Evolutionary conservation across 2,113 vertebrate species (phyloP).

Genomic region (Abramis brama): DNA sequence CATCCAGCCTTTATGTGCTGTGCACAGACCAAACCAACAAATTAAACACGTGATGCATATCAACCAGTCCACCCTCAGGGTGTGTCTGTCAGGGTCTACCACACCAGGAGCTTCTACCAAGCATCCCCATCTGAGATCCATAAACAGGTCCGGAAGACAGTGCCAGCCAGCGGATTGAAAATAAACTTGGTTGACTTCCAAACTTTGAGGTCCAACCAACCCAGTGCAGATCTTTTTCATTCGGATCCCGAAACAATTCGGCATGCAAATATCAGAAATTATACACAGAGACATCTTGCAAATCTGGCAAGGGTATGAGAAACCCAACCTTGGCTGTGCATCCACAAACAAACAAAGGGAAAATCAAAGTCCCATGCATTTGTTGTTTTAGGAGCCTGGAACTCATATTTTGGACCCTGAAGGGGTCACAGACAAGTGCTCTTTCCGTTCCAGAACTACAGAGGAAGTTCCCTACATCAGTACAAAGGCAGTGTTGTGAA

Average conservation of each 20-base stretch:
- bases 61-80: conserved; percentile 43
- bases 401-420: conserved; percentile 22
- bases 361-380: conserved; percentile 3
- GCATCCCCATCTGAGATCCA: conserved; percentile 46
- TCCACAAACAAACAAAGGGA: conserved; percentile 21
- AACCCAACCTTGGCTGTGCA: neutral
- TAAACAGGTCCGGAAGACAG: conserved; percentile 35
- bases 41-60: conserved; percentile 24
- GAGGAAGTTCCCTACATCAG: conserved; percentile 45
- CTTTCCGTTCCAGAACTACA: conserved; percentile 55
- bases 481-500: conserved; percentile 41
- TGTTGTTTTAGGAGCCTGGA: conserved; percentile 35
- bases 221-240: conserved; percentile 25
- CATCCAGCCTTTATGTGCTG: conserved; percentile 42
- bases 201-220: conserved; percentile 9
- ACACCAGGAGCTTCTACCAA: conserved; percentile 57
- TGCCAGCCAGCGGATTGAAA: conserved; percentile 36
- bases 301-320: neutral
- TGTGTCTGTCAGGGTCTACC: conserved; percentile 44
- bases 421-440: conserved; percentile 45
- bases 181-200: neutral
- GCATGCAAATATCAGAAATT: conserved; percentile 30
- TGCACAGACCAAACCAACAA: conserved; percentile 46
- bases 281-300: neutral
- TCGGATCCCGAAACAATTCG: neutral